Conservation (phyloP, 2,113 vertebrate species). For the Cebidichthys violaceus region DNA sequence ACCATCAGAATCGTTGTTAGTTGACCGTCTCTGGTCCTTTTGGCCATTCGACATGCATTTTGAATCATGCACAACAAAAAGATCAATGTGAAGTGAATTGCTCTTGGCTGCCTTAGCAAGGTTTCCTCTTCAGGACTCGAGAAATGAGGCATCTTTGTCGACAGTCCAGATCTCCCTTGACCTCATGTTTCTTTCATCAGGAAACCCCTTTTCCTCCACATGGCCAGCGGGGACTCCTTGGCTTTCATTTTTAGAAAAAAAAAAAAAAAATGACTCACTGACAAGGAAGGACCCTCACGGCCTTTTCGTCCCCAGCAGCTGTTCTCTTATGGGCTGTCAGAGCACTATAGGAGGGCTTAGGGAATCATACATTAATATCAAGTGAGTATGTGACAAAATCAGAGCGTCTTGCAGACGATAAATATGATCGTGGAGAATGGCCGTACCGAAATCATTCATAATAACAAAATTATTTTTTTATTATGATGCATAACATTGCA, state of each 20-base stretch:
- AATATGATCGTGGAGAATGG: not conserved
- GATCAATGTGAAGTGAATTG: not conserved
- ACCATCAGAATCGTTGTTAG: not conserved
- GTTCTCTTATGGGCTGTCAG: not conserved
- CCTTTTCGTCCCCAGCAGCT: not conserved
- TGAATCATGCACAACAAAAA: not conserved
- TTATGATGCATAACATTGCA: not conserved
- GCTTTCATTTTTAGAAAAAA: not conserved
- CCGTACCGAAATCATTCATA: not conserved
- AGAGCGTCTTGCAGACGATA: not conserved
- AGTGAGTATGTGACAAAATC: not conserved
- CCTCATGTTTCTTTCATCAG: slow-evolving; percentile 15
- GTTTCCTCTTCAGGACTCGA: not conserved
- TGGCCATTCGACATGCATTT: not conserved
- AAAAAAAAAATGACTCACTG: slow-evolving; percentile 19
- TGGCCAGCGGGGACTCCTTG: slow-evolving; percentile 10
- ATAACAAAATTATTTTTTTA: not conserved
- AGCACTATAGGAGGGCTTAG: not conserved
- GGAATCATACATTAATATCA: not conserved
- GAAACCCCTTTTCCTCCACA: slow-evolving; percentile 17
- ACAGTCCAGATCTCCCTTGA: not conserved
- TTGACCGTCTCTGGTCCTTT: not conserved
- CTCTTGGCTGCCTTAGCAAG: not conserved
- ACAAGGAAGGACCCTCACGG: not conserved
- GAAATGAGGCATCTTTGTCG: not conserved